Evolutionary conservation across 2,888 invertebrate species (phyloP).

Genomic region (Augiades crinisus): DNA sequence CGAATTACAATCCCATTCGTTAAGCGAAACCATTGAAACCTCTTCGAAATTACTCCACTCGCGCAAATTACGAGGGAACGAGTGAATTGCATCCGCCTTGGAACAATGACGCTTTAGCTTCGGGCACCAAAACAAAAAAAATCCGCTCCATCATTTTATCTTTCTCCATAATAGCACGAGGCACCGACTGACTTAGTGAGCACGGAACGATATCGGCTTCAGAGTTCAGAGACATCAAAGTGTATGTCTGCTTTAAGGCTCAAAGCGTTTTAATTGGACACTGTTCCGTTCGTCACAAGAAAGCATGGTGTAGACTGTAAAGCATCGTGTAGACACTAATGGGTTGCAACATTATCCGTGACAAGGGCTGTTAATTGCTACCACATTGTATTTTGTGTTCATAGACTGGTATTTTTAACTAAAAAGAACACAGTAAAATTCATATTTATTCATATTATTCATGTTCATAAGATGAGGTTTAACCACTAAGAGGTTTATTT

Average conservation of each 20-base stretch:
- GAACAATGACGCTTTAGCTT: constrained; percentile 74
- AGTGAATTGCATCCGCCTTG: constrained; percentile 77
- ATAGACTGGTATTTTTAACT: too few relatives aligned
- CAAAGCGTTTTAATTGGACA: background rate
- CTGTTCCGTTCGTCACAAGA: background rate
- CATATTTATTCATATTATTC: too few relatives aligned
- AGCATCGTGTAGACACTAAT: too few relatives aligned
- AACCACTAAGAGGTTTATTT: too few relatives aligned
- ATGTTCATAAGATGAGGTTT: too few relatives aligned
- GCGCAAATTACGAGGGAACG: constrained; percentile 74
- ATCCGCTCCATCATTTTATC: constrained; percentile 58
- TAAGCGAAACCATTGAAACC: constrained; percentile 57
- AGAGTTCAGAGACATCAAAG: background rate
- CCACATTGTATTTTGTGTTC: too few relatives aligned
- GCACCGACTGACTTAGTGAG: constrained; percentile 19
- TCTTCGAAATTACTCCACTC: constrained; percentile 73
- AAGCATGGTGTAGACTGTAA: too few relatives aligned
- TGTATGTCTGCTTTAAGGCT: constrained; percentile 2
- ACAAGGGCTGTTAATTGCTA: too few relatives aligned
- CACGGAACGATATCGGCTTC: background rate
- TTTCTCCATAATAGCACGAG: constrained; percentile 45
- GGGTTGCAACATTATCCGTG: too few relatives aligned
- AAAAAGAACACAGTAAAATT: too few relatives aligned
- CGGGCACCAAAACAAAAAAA: constrained; percentile 59
- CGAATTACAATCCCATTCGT: constrained; percentile 41